These are phyloP conservation scores for Vanacampus margaritifer DNA, from an alignment of 2,113 vertebrate genomes.

Conservation along the genomic window DNA sequence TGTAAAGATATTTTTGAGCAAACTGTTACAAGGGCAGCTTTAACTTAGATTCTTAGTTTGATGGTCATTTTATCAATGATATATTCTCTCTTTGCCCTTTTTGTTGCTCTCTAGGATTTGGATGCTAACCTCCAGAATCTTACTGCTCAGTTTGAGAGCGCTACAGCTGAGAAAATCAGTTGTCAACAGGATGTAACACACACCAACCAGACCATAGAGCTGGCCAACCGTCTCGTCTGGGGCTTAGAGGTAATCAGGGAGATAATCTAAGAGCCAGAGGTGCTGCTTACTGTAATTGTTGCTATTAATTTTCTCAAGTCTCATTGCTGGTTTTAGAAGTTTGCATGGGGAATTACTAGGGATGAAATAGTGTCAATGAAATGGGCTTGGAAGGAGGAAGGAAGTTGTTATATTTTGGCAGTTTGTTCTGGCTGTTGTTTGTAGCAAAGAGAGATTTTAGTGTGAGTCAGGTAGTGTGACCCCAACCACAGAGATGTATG, in stretches of 20 bases:
- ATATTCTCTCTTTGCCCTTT: slow-evolving; percentile 18
- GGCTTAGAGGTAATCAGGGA: slow-evolving; percentile 75
- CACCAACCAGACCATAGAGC: slow-evolving; percentile 72
- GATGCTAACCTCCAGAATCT: slow-evolving; percentile 72
- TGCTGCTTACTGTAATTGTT: slow-evolving; percentile 29
- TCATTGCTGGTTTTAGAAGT: slow-evolving; percentile 32
- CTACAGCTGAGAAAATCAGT: slow-evolving; percentile 72
- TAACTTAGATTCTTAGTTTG: slow-evolving; percentile 2
- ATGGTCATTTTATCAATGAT: slow-evolving; percentile 8
- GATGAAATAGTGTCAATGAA: slow-evolving; percentile 46
- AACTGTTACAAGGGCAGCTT: too few relatives aligned
- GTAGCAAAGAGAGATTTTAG: slow-evolving; percentile 30
- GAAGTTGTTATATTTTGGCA: slow-evolving; percentile 51
- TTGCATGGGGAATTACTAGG: slow-evolving; percentile 45
- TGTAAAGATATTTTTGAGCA: too few relatives aligned
- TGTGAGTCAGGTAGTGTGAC: too few relatives aligned
- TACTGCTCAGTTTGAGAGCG: slow-evolving; percentile 75
- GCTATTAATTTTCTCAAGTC: slow-evolving; percentile 30
- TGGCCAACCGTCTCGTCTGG: slow-evolving; percentile 76
- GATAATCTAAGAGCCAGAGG: slow-evolving; percentile 15
- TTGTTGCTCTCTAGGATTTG: slow-evolving; percentile 70
- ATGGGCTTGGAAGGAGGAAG: slow-evolving; percentile 30
- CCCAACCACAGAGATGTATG: too few relatives aligned
- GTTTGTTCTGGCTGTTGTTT: slow-evolving; percentile 36
- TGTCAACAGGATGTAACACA: slow-evolving; percentile 77